A percentile compares a stretch with the other conserved stretches of the same genome.
phyloP scores from a whole-genome alignment of 1,140 invertebrate genomes.

The Drosophila saltans region DNA sequence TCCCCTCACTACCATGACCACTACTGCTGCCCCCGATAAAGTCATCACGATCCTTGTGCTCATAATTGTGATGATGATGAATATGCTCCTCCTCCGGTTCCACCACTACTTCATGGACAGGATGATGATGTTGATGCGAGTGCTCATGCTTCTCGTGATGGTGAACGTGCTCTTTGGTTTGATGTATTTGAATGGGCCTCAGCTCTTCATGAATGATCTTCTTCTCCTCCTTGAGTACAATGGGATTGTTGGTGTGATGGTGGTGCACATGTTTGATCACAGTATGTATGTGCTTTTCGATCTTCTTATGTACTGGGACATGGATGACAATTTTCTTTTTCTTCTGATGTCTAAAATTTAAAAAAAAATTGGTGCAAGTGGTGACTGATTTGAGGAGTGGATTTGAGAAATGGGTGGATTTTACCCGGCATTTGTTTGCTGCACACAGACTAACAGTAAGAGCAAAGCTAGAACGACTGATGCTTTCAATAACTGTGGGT shows the following conservation, averaged over 20 bases:
- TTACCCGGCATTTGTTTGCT: constrained; percentile 69
- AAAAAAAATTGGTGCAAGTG: not conserved
- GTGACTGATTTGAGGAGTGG: not conserved
- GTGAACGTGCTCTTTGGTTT: constrained; percentile 78
- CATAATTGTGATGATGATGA: constrained; percentile 79
- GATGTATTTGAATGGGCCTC: constrained; percentile 72
- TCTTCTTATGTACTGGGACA: constrained; percentile 79
- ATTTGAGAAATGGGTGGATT: not conserved
- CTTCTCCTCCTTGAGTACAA: constrained; percentile 81
- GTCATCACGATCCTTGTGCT: constrained; percentile 64
- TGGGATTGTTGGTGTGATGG: constrained; percentile 74
- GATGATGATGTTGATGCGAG: constrained; percentile 55
- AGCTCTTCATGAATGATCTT: constrained; percentile 79
- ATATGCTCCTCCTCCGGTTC: constrained; percentile 77
- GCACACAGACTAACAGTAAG: constrained; percentile 54
- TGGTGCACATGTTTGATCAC: constrained; percentile 80
- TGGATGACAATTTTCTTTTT: constrained; percentile 82
- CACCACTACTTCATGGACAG: constrained; percentile 40
- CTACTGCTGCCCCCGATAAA: constrained; percentile 44
- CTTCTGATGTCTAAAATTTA: constrained; percentile 61
- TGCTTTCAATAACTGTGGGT: constrained; percentile 56
- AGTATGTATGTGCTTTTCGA: constrained; percentile 81
- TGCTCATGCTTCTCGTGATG: constrained; percentile 75
- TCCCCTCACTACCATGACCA: constrained; percentile 35
- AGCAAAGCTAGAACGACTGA: constrained; percentile 60